Conservation (phyloP, 1,140 invertebrate genomes). For the Drosophila jambulina region DNA sequence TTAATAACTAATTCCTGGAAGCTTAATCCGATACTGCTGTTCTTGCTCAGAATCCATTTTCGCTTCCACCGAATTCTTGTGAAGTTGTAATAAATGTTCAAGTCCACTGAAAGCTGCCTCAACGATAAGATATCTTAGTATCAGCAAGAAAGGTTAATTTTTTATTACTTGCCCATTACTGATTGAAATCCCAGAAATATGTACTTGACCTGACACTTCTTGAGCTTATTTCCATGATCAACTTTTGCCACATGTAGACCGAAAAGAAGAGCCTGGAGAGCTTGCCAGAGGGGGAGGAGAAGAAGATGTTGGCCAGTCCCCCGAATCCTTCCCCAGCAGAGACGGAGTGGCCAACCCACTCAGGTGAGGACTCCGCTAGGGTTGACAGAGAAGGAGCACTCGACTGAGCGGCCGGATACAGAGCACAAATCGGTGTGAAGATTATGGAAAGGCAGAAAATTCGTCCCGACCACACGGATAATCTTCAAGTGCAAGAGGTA, state of each 20-base stretch:
- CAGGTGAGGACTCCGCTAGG: constrained; percentile 87
- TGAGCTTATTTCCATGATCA: constrained; percentile 46
- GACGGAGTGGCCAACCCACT: constrained; percentile 87
- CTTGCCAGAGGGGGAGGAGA: constrained; percentile 85
- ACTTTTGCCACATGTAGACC: constrained; percentile 85
- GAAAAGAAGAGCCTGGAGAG: constrained; percentile 85
- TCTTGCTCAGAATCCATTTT: neutral
- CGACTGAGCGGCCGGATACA: constrained; percentile 62
- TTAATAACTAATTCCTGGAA: neutral
- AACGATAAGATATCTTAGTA: too few relatives aligned
- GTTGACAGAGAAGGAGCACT: constrained; percentile 56
- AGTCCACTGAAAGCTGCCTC: constrained; percentile 36
- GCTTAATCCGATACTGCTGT: neutral
- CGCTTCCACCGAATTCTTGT: neutral
- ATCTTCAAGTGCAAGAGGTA: constrained; percentile 54
- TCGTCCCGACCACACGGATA: constrained; percentile 51
- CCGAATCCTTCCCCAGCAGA: constrained; percentile 90
- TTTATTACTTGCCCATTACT: too few relatives aligned
- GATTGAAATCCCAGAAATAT: constrained; percentile 49
- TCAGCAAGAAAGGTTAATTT: too few relatives aligned
- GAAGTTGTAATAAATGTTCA: neutral
- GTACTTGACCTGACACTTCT: constrained; percentile 25
- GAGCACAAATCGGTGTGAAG: constrained; percentile 64
- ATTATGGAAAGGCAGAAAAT: constrained; percentile 60
- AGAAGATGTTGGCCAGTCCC: constrained; percentile 86